A percentile compares a stretch with the other conserved stretches of the same genome.
These are phyloP conservation scores for Erebia aethiops DNA, from an alignment of 2,888 invertebrate genomes.

Conservation along the genomic window DNA sequence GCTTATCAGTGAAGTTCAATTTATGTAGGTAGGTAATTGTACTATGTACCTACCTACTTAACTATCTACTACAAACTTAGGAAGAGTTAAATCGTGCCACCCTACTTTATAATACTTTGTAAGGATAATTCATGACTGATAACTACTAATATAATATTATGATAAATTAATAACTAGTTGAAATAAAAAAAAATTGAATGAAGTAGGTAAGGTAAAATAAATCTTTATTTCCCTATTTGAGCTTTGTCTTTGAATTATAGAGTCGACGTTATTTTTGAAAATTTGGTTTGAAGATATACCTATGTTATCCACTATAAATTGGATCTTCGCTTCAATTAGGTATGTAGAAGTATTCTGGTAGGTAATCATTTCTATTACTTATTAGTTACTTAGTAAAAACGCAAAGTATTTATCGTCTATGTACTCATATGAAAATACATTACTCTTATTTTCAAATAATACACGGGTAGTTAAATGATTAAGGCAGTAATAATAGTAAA, in stretches of 20 bases:
- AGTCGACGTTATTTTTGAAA: not conserved
- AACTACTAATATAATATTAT: no score
- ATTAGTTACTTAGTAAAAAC: not conserved
- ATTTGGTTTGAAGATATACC: no score
- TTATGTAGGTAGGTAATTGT: no score
- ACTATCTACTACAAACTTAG: no score
- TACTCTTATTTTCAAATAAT: conserved; percentile 10
- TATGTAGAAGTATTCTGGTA: not conserved
- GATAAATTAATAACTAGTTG: no score
- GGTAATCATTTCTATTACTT: not conserved
- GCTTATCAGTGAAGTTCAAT: conserved; percentile 11
- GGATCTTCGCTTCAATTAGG: no score
- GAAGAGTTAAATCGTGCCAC: not conserved
- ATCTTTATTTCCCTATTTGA: conserved; percentile 10
- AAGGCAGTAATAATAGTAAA: conserved; percentile 12
- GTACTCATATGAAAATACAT: conserved; percentile 3
- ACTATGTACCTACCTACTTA: no score
- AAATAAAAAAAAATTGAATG: no score
- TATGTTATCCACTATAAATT: no score
- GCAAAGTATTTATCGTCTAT: not conserved
- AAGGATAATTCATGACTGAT: not conserved
- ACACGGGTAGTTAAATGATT: conserved; percentile 21
- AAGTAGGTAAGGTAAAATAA: not conserved
- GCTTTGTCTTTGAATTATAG: not conserved
- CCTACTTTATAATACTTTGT: not conserved